A percentile compares a stretch with the other conserved stretches of the same genome.
Evolutionary conservation across 2,797 vertebrate genomes (phyloP).

Genomic region (Cyprinella venusta): DNA sequence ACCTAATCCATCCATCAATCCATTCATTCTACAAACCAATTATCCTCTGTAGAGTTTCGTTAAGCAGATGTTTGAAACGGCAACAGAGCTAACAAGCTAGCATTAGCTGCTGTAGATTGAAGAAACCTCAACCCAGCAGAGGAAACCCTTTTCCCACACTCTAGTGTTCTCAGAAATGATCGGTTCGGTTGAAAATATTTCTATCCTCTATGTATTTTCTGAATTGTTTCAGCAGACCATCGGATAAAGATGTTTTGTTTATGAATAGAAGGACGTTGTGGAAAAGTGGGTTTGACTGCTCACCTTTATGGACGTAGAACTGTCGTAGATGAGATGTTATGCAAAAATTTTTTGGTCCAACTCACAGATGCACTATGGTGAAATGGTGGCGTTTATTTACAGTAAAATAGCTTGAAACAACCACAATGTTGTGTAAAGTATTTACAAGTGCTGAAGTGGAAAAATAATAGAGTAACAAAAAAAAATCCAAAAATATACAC

Average conservation of each 20-base stretch:
- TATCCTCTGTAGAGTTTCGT: not conserved
- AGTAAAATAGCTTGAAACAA: not conserved
- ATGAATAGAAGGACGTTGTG: not conserved
- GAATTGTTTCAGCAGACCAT: not conserved
- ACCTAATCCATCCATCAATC: not conserved
- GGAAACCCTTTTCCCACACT: not conserved
- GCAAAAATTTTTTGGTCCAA: not conserved
- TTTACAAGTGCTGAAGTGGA: no score
- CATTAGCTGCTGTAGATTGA: not conserved
- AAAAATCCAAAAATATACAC: no score
- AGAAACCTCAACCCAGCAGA: conserved; percentile 4
- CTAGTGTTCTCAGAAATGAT: no score
- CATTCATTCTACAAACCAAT: not conserved
- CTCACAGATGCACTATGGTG: not conserved
- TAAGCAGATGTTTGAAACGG: not conserved
- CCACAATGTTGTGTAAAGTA: not conserved
- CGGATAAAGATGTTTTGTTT: not conserved
- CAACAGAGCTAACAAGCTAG: not conserved
- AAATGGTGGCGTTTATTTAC: not conserved
- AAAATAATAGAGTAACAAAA: no score
- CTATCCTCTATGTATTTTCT: not conserved
- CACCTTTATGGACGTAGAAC: not conserved
- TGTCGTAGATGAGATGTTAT: not conserved
- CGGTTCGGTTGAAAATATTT: not conserved
- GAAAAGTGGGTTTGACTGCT: not conserved